These are phyloP conservation scores for Cetoscarus ocellatus DNA, from an alignment of 2,797 vertebrate genomes.

Conservation along the genomic window DNA sequence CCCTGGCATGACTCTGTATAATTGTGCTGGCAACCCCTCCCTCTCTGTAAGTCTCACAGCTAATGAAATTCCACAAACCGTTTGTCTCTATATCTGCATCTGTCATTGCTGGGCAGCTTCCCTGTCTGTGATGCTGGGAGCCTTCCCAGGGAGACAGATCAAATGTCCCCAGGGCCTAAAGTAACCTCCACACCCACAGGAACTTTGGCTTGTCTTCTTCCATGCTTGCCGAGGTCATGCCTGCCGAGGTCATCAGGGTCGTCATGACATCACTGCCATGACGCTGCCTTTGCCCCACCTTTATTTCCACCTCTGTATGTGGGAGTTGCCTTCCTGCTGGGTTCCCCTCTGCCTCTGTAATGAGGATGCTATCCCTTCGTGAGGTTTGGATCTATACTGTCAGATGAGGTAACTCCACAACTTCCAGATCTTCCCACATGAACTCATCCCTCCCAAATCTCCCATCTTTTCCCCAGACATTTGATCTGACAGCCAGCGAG, in stretches of 20 bases:
- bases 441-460: conserved; percentile 64
- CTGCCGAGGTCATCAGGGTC: conserved; percentile 52
- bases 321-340: conserved; percentile 24
- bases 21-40: conserved; percentile 38
- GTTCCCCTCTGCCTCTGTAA: conserved; percentile 1
- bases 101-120: conserved; percentile 70
- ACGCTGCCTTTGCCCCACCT: conserved; percentile 4
- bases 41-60: conserved; percentile 52
- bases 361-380: conserved; percentile 45
- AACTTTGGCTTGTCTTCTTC: conserved; percentile 49
- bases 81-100: conserved; percentile 64
- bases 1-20: conserved; percentile 49
- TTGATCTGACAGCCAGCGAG: conserved; percentile 61
- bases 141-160: conserved; percentile 61
- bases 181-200: conserved; percentile 66
- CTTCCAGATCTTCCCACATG: conserved; percentile 63
- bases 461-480: conserved; percentile 50
- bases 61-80: conserved; percentile 60
- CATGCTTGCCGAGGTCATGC: conserved; percentile 17
- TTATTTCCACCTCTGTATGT: conserved; percentile 34
- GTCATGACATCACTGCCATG: conserved; percentile 48
- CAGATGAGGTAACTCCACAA: conserved; percentile 44
- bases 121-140: conserved; percentile 58
- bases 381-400: conserved; percentile 66
- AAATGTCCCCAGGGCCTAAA: conserved; percentile 43